Evolutionary conservation across 2,888 invertebrate genomes (phyloP), one percentile per base, ranked within the genome.

Genomic region (Gisinianus flammeolus): DNA sequence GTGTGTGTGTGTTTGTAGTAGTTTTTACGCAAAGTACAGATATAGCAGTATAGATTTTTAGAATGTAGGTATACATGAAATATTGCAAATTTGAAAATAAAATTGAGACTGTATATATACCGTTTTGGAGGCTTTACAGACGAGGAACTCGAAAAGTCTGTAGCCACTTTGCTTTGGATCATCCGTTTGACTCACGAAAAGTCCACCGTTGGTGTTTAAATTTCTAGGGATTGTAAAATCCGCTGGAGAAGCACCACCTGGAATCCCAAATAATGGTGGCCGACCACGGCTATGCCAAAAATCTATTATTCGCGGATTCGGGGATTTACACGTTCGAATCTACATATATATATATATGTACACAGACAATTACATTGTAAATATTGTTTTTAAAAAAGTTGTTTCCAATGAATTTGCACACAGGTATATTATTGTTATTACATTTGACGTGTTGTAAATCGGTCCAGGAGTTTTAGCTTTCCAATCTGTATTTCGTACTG

Each of bases 111-210:
- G n/a, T n/a, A n/a, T n/a, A n/a, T n/a, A n/a, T 66, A 77, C 77
- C 66, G 54, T 73, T 73, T 44, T 76, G n/a, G 31, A 44, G 16
- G 67, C 69, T 22, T 77, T 62, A 22, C 58, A 44, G 3, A 73
- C 58, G 31, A 84, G 58, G 19, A 68, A 52, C 24, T 83, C 83
- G 66, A 84, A 82, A n/a, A 79, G 78, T 75, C 83, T 77, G 12
- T 62, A 67, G 10, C 77, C 69, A 70, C 83, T 84, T 19, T 73
- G 19, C 10, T 75, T 54, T 0, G 80, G 78, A 71, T 80, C 56
- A 16, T 58, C 69, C 0, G 78, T 79, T 73, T 80, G 76, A 12
- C 79, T 79, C 2, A 83, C 77, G 64, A 84, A 81, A 4, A 78
- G 56, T 19, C 82, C 82, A 28, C 82, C 82, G 19, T 71, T 68